These are phyloP conservation scores for Cerceris rybyensis DNA, from an alignment of 2,888 invertebrate species.

Conservation along the genomic window DNA sequence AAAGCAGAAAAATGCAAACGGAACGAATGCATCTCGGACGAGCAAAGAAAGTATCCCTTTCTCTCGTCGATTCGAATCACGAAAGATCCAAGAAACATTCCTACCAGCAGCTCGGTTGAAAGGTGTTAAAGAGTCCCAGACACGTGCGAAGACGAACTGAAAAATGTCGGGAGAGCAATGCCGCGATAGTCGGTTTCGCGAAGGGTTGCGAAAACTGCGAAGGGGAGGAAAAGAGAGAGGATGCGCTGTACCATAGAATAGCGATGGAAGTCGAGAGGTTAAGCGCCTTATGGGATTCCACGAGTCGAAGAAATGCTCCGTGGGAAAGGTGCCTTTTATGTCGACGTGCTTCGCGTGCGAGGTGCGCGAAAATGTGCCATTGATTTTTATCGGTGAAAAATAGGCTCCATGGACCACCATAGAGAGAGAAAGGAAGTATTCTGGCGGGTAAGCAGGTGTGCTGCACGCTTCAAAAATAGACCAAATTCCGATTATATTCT, in stretches of 20 bases:
- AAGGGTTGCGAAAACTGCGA: constrained; percentile 24
- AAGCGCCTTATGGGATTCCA: constrained; percentile 65
- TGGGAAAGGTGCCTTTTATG: constrained; percentile 61
- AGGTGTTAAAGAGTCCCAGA: constrained; percentile 23
- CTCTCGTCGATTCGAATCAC: background rate
- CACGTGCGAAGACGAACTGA: constrained; percentile 34
- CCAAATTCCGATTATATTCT: constrained; percentile 1
- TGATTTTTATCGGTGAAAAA: constrained; percentile 75
- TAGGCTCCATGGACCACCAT: constrained; percentile 52
- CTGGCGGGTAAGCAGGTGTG: constrained; percentile 47
- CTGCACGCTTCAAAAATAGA: constrained; percentile 14
- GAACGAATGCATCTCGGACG: background rate
- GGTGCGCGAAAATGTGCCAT: constrained; percentile 62
- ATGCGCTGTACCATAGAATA: constrained; percentile 50
- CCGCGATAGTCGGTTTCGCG: constrained; percentile 17
- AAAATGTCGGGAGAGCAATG: constrained; percentile 27
- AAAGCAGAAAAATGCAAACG: background rate
- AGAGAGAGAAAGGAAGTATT: constrained; percentile 34
- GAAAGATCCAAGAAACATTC: constrained; percentile 7
- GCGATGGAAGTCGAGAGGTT: constrained; percentile 70
- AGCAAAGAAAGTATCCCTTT: background rate
- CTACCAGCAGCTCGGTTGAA: constrained; percentile 3
- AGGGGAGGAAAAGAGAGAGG: constrained; percentile 10
- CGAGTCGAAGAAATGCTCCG: constrained; percentile 51
- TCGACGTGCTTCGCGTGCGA: constrained; percentile 70